Evolutionary conservation across 2,888 invertebrate genomes (phyloP), one percentile per base, ranked within the genome.

Genomic region (Nomada fabriciana): DNA sequence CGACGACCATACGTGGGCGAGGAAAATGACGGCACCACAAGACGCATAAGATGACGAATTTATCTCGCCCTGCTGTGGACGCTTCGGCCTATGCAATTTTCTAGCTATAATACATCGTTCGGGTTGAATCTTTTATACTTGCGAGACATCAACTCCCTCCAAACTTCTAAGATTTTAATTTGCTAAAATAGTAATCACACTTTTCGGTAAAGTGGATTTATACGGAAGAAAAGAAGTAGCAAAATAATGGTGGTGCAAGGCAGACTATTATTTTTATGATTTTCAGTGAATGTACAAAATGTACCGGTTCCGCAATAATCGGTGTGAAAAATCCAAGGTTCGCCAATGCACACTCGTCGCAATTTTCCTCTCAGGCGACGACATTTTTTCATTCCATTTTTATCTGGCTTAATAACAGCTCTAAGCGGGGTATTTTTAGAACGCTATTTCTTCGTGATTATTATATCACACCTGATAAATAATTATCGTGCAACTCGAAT

Each of bases 1-100:
- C 76, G 83, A 83, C 82, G 83, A 77, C 82, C 71, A 42, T 25
- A 65, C 76, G 83, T 83, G 73, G 83, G 83, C 83, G 82, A 53
- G 20, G 18, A 61, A 53, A 77, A 83, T 76, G 82, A 82, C 72
- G 76, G 53, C 57, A 23, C 70, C 43, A 29, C 70, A 10, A 50
- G 20, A 47, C 61, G 68, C 63, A 69, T 43, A 23, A 53, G 47
- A 74, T 73, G 71, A 82, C 69, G 82, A 82, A 82, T 76, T 75
- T 71, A 82, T 71, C 52, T 57, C 70, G 63, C 70, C 61, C 15
- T 43, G 71, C 53, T 42, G 52, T 64, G 57, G 25, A 53, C 25
- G 60, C 15, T 59, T 50, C 73, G 36, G 59, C 29, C 65, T 67
- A 67, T 71, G 75, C 81, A 75, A 61, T 65, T 61, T 57, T 60